Evolutionary conservation across 2,888 invertebrate species (phyloP), one percentile per base, ranked within the genome.

Genomic region (Ochropleura plecta): DNA sequence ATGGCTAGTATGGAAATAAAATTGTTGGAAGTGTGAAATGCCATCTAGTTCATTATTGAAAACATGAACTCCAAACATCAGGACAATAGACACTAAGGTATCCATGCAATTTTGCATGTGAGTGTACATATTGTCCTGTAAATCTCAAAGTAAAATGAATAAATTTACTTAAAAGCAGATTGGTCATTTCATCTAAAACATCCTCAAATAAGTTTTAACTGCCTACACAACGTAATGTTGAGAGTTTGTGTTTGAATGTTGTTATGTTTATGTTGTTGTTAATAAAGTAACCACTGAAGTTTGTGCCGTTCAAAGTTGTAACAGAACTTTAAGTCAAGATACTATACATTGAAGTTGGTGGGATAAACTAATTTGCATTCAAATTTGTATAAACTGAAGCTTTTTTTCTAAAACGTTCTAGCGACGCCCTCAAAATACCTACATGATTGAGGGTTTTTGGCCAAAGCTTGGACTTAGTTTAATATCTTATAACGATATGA

Each of bases 391-490:
- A 40, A 42, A 7, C 6, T 1, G 0, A 59, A 0, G 3, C n/a
- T 6, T 12, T 46, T 74, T 46, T 64, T 14, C 16, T 5, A 3
- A 1, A 20, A 48, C 0, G 0, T 16, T 46, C 18, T 20, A 55
- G 12, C 46, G 63, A 78, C 76, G 71, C 79, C 76, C 63, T 63
- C 18, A 55, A 70, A 40, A 30, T 49, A 53, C 7, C 3, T 14
- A 48, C n/a, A 8, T 30, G 10, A 18, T 18, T 16, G 4, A 40
- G 2, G 12, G 42, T 42, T 62, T 46, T 48, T 68, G 5, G 16
- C 20, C 49, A 76, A 53, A 9, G 10, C 40, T 49, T 76, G 30
- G 42, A 8, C 40, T 49, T 76, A 42, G 42, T 0, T 9, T 6
- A 6, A 53, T 55, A 57, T 4, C 16, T 59, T 30, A 30, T 30